Evolutionary conservation across 2,888 invertebrate species (phyloP).

Genomic region (Portevinia maculata): DNA sequence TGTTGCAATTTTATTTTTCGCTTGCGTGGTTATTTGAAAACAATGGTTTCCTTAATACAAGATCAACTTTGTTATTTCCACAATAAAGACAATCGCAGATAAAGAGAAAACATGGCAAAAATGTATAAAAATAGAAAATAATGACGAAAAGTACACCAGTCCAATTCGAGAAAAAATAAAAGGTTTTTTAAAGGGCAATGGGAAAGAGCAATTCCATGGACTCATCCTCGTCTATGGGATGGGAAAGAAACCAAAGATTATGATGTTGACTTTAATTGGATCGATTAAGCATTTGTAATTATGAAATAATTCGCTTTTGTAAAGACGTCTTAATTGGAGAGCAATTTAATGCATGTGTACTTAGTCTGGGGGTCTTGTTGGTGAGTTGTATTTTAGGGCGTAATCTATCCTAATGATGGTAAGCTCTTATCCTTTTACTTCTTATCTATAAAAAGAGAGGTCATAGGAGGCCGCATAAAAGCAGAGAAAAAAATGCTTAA

Average conservation of each 20-base stretch:
- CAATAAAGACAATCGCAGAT: constrained; percentile 25
- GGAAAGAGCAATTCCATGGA: not conserved
- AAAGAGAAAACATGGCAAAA: constrained; percentile 6
- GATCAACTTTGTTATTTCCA: constrained; percentile 42
- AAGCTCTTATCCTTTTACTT: too few species aligned
- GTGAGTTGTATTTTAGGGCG: constrained; percentile 9
- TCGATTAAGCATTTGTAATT: constrained; percentile 64
- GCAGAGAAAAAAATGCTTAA: too few species aligned
- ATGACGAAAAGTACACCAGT: constrained; percentile 33
- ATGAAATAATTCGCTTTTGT: constrained; percentile 42
- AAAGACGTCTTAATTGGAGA: constrained; percentile 52
- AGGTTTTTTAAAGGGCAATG: constrained; percentile 7
- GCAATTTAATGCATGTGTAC: constrained; percentile 21
- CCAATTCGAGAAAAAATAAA: constrained; percentile 21
- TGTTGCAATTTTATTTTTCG: constrained; percentile 27
- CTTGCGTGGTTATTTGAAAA: constrained; percentile 18
- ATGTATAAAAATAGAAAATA: constrained; percentile 24
- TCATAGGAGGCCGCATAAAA: too few species aligned
- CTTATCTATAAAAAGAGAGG: too few species aligned
- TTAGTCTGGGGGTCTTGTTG: constrained; percentile 1
- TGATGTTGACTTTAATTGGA: constrained; percentile 50
- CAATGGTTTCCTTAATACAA: constrained; percentile 38
- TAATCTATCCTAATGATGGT: too few species aligned
- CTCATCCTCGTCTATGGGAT: constrained; percentile 34
- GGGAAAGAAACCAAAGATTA: constrained; percentile 44